Conservation (phyloP, 2,797 vertebrate species). For the Ceyx erithaca region DNA sequence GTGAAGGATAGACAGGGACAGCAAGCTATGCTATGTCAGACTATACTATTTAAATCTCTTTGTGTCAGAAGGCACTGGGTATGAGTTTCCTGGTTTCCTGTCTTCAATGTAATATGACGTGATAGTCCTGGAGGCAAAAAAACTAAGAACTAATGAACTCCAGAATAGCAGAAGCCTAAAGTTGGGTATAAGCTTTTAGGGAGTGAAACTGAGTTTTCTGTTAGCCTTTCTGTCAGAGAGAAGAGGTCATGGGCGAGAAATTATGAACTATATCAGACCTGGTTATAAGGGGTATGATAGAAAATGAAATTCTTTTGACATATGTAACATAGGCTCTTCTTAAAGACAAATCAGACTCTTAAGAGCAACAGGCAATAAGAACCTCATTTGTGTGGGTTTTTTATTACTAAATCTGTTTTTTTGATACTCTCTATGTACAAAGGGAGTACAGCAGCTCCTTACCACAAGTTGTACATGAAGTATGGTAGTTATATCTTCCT, state of each 20-base stretch:
- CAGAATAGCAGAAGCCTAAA: not conserved
- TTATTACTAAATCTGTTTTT: not conserved
- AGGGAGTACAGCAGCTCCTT: not conserved
- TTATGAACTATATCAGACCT: constrained; percentile 4
- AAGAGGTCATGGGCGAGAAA: constrained; percentile 48
- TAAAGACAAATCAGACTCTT: not conserved
- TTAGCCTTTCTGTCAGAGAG: constrained; percentile 17
- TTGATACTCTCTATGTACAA: not conserved
- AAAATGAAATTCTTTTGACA: constrained; percentile 27
- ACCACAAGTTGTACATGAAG: not conserved
- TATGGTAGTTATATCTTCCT: not conserved
- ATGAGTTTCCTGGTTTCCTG: not conserved
- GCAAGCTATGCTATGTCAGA: not conserved
- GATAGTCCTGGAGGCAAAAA: constrained; percentile 45
- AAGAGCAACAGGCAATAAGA: not conserved
- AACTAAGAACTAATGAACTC: not conserved
- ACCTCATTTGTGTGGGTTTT: not conserved
- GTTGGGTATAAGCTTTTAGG: constrained; percentile 2
- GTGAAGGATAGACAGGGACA: not conserved
- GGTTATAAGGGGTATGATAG: not conserved
- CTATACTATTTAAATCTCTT: not conserved
- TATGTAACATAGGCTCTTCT: not conserved
- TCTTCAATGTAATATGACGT: constrained; percentile 34
- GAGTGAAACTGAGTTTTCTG: not conserved
- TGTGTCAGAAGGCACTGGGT: not conserved